phyloP scores from a whole-genome alignment of 2,113 vertebrate species.

The Phylloscopus trochiloides region DNA sequence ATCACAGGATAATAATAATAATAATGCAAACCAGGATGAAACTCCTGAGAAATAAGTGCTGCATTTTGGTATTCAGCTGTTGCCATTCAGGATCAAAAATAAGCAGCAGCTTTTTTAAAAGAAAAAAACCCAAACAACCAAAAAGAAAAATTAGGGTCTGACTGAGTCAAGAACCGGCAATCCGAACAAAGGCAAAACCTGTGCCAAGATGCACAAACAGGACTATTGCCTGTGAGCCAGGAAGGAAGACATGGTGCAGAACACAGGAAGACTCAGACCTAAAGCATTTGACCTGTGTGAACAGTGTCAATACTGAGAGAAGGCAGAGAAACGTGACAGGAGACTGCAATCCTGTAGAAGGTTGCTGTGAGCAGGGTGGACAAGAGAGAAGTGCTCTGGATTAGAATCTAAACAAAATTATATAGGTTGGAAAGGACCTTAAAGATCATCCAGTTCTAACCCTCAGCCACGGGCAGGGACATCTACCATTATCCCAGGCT shows the following conservation, averaged over 20 bases:
- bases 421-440: background rate
- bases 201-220: background rate
- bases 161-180: background rate
- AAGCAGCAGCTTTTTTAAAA: background rate
- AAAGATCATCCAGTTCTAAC: background rate
- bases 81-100: background rate
- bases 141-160: background rate
- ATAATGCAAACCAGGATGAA: background rate
- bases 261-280: background rate
- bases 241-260: background rate
- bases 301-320: background rate
- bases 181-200: background rate
- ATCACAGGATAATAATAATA: background rate
- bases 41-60: background rate
- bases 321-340: background rate
- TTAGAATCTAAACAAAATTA: background rate
- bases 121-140: background rate
- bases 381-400: background rate
- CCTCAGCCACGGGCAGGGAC: fast-evolving
- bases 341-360: background rate
- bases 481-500: background rate
- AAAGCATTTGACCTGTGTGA: background rate
- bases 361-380: background rate
- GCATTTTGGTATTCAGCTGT: background rate
- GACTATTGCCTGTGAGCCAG: background rate